Conservation (phyloP, 2,797 vertebrate species). For the Falco novaeseelandiae region DNA sequence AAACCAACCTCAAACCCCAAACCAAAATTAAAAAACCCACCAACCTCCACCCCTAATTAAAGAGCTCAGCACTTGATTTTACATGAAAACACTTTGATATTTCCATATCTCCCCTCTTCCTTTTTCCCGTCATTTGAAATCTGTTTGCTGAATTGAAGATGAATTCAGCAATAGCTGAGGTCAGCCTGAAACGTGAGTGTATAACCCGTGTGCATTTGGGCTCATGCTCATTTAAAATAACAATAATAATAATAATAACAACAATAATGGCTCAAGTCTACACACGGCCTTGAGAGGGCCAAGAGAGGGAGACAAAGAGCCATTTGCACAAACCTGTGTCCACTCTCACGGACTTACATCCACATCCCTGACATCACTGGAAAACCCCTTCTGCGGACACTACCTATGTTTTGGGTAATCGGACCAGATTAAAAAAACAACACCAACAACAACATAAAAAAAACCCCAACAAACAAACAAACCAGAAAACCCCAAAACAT, state of each 20-base stretch:
- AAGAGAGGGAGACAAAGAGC: constrained; percentile 68
- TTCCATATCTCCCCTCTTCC: constrained; percentile 19
- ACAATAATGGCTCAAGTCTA: neutral
- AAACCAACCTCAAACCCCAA: constrained; percentile 58
- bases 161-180: constrained; percentile 12
- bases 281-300: neutral
- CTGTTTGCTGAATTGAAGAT: constrained; percentile 8
- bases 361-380: neutral
- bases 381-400: neutral
- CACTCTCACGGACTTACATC: neutral
- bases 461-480: neutral
- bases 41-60: constrained; percentile 45
- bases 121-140: neutral
- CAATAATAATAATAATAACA: neutral
- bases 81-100: constrained; percentile 49
- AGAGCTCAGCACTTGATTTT: constrained; percentile 31
- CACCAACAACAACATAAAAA: too few relatives aligned
- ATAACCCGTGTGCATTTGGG: neutral
- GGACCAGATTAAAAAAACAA: neutral
- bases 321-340: neutral
- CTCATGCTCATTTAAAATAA: neutral
- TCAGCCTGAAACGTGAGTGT: neutral
- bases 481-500: neutral
- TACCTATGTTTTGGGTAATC: neutral
- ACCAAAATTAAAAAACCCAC: constrained; percentile 58